Conservation (phyloP, 2,797 vertebrate species). For the Furcifer pardalis region DNA sequence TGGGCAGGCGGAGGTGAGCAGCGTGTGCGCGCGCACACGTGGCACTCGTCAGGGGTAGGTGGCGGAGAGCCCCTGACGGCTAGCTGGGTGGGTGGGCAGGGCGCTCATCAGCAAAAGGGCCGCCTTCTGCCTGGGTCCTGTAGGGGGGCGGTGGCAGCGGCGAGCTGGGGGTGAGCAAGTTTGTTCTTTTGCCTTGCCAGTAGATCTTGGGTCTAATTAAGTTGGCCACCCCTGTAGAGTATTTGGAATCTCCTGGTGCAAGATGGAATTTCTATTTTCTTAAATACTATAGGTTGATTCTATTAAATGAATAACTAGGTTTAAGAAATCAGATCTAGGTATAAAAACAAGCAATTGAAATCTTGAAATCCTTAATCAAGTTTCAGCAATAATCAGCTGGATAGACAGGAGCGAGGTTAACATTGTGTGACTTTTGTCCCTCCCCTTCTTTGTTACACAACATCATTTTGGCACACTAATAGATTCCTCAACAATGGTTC, state of each 20-base stretch:
- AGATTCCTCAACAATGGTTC: background rate
- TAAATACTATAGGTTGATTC: background rate
- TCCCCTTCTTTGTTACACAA: background rate
- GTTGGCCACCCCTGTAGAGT: no score
- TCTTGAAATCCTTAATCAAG: background rate
- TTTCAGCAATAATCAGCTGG: background rate
- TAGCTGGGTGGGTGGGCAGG: no score
- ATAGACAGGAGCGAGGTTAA: background rate
- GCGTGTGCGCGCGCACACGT: no score
- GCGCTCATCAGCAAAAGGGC: no score
- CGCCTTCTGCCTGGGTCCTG: no score
- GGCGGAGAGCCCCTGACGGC: no score
- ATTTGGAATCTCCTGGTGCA: slow-evolving; percentile 2
- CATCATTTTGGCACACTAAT: background rate
- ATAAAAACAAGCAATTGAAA: background rate
- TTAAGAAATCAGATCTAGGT: background rate
- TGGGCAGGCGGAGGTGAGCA: no score
- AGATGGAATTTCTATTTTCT: slow-evolving; percentile 9
- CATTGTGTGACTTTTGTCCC: background rate
- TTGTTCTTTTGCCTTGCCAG: no score
- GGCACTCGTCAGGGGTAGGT: no score
- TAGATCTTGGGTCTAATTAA: no score
- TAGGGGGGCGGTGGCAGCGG: no score
- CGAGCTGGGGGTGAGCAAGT: no score
- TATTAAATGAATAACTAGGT: background rate